Percentiles rank a stretch among this genome's conserved stretches.
These are phyloP conservation scores for Reinhardtius hippoglossoides DNA, from an alignment of 2,113 vertebrate genomes.

Conservation along the genomic window DNA sequence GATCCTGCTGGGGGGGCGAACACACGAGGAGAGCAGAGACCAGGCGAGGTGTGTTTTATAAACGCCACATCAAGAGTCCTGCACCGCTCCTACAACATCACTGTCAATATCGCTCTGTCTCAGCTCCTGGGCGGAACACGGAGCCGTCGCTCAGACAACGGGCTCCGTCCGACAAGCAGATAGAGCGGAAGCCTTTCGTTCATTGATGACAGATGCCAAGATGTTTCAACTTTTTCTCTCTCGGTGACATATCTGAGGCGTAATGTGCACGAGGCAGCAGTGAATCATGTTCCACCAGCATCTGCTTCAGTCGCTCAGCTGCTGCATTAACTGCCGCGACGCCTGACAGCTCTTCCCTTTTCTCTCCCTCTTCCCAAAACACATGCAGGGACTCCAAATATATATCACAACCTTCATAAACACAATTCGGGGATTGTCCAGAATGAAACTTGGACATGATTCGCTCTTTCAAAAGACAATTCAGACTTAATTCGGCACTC, in stretches of 20 bases:
- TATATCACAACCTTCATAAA: not conserved
- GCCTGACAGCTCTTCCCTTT: not conserved
- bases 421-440: not conserved
- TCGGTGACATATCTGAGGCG: conserved; percentile 40
- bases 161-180: conserved; percentile 37
- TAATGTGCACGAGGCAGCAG: conserved; percentile 18
- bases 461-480: not conserved
- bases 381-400: not conserved
- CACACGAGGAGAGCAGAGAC: no score
- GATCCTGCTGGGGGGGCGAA: no score
- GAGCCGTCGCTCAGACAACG: conserved; percentile 50
- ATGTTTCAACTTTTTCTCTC: conserved; percentile 19
- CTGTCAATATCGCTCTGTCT: conserved; percentile 5
- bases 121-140: not conserved
- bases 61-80: conserved; percentile 28
- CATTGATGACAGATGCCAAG: conserved; percentile 47
- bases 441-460: no score
- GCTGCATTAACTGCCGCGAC: not conserved
- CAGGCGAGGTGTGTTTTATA: conserved; percentile 11
- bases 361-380: not conserved
- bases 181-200: conserved; percentile 37
- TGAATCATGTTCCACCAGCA: conserved; percentile 23
- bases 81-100: conserved; percentile 12
- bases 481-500: not conserved
- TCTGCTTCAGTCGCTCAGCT: conserved; percentile 11